Base-by-base conservation (phyloP, 2,888 invertebrate genomes). In the Thymelicus lineola region DNA sequence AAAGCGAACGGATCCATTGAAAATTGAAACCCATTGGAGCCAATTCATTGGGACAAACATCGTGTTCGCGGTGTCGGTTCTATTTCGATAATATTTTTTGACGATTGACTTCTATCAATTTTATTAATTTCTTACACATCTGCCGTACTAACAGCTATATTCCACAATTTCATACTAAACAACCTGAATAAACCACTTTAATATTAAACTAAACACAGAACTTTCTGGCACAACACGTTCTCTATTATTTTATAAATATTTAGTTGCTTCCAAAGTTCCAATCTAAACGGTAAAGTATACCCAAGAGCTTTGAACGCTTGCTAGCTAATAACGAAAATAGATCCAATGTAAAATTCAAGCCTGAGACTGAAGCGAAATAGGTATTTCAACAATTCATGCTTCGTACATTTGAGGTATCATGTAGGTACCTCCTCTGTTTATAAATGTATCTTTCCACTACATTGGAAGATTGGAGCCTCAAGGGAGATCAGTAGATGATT, bases 291-390 rank as follows among this genome's bases (percentile, higher is more conserved):
- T 35, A 48, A 48, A 62, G 4, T 48, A 28, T 61, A 15, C 48
- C 62, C 62, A 15, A 35, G 62, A 35, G 62, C 62, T 62, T 62
- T 62, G 4, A 62, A 62, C 48, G 48, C 62, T 62, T 48, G 15
- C 48, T 35, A 35, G 15, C 35, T 17, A 48, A 62, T 35, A 14
- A 15, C 46, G 35, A 48, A 35, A 61, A 61, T 61, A 46, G 61
- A 28, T 61, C 35, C 15, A 48, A 48, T 62, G 35, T 10, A 62
- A 62, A 35, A 48, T 48, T 62, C 62, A 48, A 48, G 15, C 48
- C 10, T 9, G 4, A 1, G 46, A 61, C 28, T n/a, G 28, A 46
- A 61, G 20, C 61, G 17, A 14, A 60, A 45, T 60, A 60, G 38
- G 45, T 60, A 20, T 60, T 45, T 20, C 14, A 42, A 53, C 20